Evolutionary conservation across 2,113 vertebrate species (phyloP).

Genomic region (Tinamus guttatus): DNA sequence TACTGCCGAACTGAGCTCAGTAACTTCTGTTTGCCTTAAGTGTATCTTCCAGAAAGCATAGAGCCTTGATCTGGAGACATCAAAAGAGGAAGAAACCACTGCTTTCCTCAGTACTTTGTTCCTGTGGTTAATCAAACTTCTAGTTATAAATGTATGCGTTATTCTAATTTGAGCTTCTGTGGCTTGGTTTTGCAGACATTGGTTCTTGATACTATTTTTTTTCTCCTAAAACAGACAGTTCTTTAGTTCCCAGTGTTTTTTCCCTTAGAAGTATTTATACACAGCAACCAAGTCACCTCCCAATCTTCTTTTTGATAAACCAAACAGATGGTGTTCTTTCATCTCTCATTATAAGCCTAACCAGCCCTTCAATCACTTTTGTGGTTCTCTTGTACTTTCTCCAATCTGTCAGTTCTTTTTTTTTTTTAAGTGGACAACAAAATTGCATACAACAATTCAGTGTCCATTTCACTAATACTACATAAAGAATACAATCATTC

Average conservation of each 20-base stretch:
- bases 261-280: background rate
- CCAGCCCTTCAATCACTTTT: background rate
- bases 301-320: background rate
- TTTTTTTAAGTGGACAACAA: background rate
- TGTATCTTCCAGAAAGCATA: background rate
- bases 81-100: background rate
- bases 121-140: background rate
- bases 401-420: background rate
- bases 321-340: constrained; percentile 8
- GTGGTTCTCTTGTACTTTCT: background rate
- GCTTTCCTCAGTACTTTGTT: background rate
- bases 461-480: background rate
- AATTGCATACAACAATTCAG: background rate
- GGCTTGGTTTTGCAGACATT: background rate
- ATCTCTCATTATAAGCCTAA: background rate
- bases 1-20: background rate
- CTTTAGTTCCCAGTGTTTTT: background rate
- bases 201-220: background rate
- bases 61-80: background rate
- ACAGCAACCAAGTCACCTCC: background rate
- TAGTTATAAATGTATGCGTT: background rate
- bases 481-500: background rate
- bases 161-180: background rate
- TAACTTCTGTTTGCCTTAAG: background rate
- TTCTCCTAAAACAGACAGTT: background rate